Evolutionary conservation across 1,140 invertebrate species (phyloP).

Genomic region (Maniola jurtina): DNA sequence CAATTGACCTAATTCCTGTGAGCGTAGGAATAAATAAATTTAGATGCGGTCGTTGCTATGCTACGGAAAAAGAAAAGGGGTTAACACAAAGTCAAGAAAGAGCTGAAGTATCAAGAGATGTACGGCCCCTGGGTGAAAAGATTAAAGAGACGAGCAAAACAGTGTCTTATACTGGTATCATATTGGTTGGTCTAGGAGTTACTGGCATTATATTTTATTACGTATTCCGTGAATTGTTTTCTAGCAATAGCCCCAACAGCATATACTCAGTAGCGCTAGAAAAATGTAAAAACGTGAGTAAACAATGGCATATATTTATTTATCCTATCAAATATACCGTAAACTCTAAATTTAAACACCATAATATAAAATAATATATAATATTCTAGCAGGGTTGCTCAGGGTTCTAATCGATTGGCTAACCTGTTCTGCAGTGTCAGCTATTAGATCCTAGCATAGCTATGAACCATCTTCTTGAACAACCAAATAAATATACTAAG

Average conservation of each 20-base stretch:
- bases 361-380: too few species aligned
- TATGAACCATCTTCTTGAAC: too few species aligned
- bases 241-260: slow-evolving; percentile 90
- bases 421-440: too few species aligned
- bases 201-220: slow-evolving; percentile 89
- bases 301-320: background rate
- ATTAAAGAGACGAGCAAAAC: slow-evolving; percentile 94
- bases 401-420: too few species aligned
- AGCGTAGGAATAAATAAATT: slow-evolving; percentile 40
- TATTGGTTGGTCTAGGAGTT: slow-evolving; percentile 87
- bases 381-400: too few species aligned
- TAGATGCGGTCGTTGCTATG: slow-evolving; percentile 46
- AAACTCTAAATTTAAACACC: too few species aligned
- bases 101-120: slow-evolving; percentile 79
- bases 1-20: slow-evolving; percentile 42
- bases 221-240: slow-evolving; percentile 92
- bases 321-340: too few species aligned
- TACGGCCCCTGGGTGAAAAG: slow-evolving; percentile 83
- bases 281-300: slow-evolving; percentile 81
- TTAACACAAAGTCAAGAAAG: slow-evolving; percentile 60
- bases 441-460: too few species aligned
- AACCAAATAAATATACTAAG: too few species aligned
- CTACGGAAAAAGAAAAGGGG: slow-evolving; percentile 53
- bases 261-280: slow-evolving; percentile 90
- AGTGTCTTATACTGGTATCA: slow-evolving; percentile 89